phyloP scores from a whole-genome alignment of 1,140 invertebrate species.

The Pachypsylla venusta region DNA sequence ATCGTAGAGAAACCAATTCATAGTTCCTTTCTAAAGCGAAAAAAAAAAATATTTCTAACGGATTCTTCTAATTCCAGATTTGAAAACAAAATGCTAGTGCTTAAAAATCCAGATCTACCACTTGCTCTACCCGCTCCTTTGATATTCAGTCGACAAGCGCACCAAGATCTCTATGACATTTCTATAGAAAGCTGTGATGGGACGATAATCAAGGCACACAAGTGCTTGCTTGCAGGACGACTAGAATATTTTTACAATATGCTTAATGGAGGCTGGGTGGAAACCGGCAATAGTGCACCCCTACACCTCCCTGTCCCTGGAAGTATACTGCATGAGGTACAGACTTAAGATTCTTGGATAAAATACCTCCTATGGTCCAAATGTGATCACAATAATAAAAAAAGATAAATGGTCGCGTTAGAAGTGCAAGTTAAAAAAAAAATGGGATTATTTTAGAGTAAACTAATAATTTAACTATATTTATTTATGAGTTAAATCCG shows the following conservation, averaged over 20 bases:
- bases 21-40: no score
- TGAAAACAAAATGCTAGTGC: constrained; percentile 4
- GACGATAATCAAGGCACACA: constrained; percentile 44
- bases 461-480: no score
- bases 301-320: neutral
- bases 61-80: constrained; percentile 3
- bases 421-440: no score
- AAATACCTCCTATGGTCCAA: no score
- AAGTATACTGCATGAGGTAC: neutral
- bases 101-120: neutral
- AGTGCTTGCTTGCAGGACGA: constrained; percentile 51
- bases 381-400: no score
- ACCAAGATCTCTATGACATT: constrained; percentile 43
- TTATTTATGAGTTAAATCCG: no score
- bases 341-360: no score
- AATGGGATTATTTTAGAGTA: no score
- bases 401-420: no score
- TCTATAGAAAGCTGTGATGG: constrained; percentile 41
- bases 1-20: no score
- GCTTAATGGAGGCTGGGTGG: constrained; percentile 52
- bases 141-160: constrained; percentile 28
- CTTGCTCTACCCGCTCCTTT: neutral
- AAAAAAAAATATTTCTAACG: neutral
- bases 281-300: constrained; percentile 33
- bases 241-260: constrained; percentile 61